These are phyloP conservation scores for Rhingia campestris DNA, from an alignment of 2,888 invertebrate species.

Conservation along the genomic window DNA sequence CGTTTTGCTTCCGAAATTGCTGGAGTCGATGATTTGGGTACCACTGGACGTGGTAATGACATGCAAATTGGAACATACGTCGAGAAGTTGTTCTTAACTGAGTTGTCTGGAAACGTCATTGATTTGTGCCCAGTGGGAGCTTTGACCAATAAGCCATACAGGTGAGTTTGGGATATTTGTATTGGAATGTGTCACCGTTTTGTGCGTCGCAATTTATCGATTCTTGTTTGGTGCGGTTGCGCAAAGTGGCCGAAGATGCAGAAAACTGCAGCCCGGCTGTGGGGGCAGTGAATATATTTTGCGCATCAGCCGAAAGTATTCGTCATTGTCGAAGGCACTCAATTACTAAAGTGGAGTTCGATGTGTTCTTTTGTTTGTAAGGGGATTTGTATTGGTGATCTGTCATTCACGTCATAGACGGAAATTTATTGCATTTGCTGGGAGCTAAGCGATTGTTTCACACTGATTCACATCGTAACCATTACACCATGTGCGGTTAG, in stretches of 20 bases:
- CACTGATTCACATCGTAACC: too few relatives aligned
- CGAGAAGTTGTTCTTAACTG: constrained; percentile 98
- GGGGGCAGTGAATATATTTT: too few relatives aligned
- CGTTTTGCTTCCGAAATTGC: constrained; percentile 99
- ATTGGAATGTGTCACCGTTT: background rate
- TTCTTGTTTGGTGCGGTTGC: background rate
- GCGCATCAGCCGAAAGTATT: too few relatives aligned
- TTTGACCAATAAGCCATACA: constrained; percentile 98
- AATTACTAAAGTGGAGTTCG: too few relatives aligned
- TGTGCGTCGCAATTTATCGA: constrained; percentile 1
- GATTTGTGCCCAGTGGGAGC: constrained; percentile 99
- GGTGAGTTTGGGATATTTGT: constrained; percentile 71
- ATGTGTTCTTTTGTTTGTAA: too few relatives aligned
- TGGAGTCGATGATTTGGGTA: constrained; percentile 97
- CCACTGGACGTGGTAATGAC: constrained; percentile 95
- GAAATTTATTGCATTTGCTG: too few relatives aligned
- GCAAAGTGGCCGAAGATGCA: background rate
- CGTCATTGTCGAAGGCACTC: too few relatives aligned
- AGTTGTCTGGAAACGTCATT: constrained; percentile 98
- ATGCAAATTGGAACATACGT: constrained; percentile 99
- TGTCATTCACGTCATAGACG: too few relatives aligned
- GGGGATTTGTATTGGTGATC: too few relatives aligned
- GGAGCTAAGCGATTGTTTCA: too few relatives aligned
- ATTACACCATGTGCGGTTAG: too few relatives aligned
- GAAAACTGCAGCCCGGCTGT: too few relatives aligned